Evolutionary conservation across 2,888 invertebrate species (phyloP), one percentile per base, ranked within the genome.

Genomic region (Carabus problematicus): DNA sequence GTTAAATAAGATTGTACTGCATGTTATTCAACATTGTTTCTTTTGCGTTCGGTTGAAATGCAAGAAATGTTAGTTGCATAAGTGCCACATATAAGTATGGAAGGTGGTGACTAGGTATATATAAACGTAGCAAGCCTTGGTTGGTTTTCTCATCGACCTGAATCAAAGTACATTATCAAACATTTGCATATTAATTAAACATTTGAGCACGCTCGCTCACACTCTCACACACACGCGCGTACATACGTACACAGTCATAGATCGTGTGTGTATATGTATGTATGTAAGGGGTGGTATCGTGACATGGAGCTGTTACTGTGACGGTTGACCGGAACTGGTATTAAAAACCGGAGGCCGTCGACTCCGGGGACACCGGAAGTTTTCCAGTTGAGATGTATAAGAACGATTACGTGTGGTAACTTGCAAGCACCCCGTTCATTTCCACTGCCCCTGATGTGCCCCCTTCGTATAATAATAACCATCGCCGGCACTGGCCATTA

Each of bases 131-230:
- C 29, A 29, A 29, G 29, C 6, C 29, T 29, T 29, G 29, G 29
- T 29, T 6, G 29, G 3, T 29, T 29, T 29, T 29, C 29, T 29
- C 29, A 61, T 61, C 61, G 61, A 61, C 49, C 61, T 39, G 47
- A 61, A 61, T 61, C 61, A 61, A 61, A 61, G 61, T 61, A 61
- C 61, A 61, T 61, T 61, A 61, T 61, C 61, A 47, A 45, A 29
- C 52, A 52, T 52, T 52, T 52, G 14, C 52, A 52, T 52, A 52
- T 52, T 52, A 52, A 52, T 52, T 52, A 52, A 52, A 52, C 18
- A 52, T 52, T 52, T 19, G 19, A 12, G 52, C 52, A 29, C 29
- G 29, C 29, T 29, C 29, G 2, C 29, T 29, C 29, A 29, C 29
- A 29, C 29, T 29, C 29, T 29, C 29, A 3, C 29, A 29, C 6